phyloP scores from a whole-genome alignment of 2,888 invertebrate genomes.

The Caenorhabditis angaria region DNA sequence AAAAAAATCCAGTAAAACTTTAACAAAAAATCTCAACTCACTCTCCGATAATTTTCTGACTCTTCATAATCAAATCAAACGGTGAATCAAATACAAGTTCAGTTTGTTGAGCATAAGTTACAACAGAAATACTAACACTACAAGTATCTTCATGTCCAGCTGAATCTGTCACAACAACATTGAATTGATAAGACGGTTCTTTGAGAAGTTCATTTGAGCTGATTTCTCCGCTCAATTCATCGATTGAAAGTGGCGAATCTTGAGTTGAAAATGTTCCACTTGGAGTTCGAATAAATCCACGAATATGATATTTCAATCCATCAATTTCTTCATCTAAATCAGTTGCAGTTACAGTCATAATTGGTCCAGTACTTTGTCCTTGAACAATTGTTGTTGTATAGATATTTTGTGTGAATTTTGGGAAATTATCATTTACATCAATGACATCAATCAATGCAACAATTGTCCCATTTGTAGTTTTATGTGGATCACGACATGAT shows the following conservation, averaged over 20 bases:
- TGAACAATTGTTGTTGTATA: slow-evolving; percentile 50
- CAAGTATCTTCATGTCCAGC: slow-evolving; percentile 52
- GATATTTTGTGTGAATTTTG: slow-evolving; percentile 49
- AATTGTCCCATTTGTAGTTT: slow-evolving; percentile 47
- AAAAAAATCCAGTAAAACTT: background rate
- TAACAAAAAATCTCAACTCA: slow-evolving; percentile 16
- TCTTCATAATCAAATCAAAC: slow-evolving; percentile 50
- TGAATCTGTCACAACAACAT: slow-evolving; percentile 44
- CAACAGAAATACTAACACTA: slow-evolving; percentile 48
- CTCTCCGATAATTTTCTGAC: slow-evolving; percentile 54
- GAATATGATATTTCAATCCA: slow-evolving; percentile 42
- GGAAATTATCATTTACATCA: slow-evolving; percentile 65
- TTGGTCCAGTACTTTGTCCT: slow-evolving; percentile 48
- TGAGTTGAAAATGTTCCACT: slow-evolving; percentile 28
- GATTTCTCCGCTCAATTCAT: slow-evolving; percentile 41
- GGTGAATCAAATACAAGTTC: slow-evolving; percentile 57
- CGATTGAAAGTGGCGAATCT: slow-evolving; percentile 42
- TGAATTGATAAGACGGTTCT: slow-evolving; percentile 47
- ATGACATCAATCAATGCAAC: slow-evolving; percentile 41
- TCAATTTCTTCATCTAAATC: slow-evolving; percentile 49
- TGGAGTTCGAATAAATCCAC: slow-evolving; percentile 39
- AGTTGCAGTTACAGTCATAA: slow-evolving; percentile 43
- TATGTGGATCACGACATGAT: slow-evolving; percentile 51
- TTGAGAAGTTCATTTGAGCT: slow-evolving; percentile 43
- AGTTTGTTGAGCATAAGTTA: slow-evolving; percentile 52